A percentile compares a stretch with the other conserved stretches of the same genome.
These are phyloP conservation scores for Ibidorhyncha struthersii DNA, from an alignment of 2,113 vertebrate species.

Conservation along the genomic window DNA sequence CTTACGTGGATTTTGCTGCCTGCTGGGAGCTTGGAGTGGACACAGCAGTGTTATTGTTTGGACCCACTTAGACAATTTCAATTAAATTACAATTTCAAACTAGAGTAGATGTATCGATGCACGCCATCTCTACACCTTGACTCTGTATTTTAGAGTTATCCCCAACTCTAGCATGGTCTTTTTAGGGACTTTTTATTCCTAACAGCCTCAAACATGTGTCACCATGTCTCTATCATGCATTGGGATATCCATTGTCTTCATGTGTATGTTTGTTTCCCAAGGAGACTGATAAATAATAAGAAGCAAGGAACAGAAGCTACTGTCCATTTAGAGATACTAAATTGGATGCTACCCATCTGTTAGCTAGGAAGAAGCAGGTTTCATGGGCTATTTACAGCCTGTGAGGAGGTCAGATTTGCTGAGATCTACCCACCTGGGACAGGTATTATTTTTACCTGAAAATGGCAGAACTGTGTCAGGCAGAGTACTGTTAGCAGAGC, in stretches of 20 bases:
- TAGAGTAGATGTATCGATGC: background rate
- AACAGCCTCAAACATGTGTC: background rate
- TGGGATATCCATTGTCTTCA: background rate
- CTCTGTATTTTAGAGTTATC: background rate
- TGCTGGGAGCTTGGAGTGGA: background rate
- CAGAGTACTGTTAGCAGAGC: background rate
- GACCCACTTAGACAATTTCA: background rate
- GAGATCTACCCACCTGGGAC: background rate
- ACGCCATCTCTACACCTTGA: background rate
- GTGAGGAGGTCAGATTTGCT: background rate
- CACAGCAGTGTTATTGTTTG: background rate
- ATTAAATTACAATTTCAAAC: background rate
- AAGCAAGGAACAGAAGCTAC: background rate
- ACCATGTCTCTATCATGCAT: background rate
- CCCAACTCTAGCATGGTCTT: background rate
- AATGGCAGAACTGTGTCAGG: background rate
- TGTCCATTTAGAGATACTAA: background rate
- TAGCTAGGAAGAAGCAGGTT: background rate
- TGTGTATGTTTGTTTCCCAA: background rate
- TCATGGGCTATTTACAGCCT: constrained; percentile 2
- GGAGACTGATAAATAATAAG: background rate
- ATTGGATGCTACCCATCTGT: constrained; percentile 9
- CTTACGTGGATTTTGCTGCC: background rate
- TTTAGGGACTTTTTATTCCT: background rate
- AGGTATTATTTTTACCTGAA: constrained; percentile 5